Conservation (phyloP, 1,140 invertebrate species). For the Diachasmimorpha longicaudata region DNA sequence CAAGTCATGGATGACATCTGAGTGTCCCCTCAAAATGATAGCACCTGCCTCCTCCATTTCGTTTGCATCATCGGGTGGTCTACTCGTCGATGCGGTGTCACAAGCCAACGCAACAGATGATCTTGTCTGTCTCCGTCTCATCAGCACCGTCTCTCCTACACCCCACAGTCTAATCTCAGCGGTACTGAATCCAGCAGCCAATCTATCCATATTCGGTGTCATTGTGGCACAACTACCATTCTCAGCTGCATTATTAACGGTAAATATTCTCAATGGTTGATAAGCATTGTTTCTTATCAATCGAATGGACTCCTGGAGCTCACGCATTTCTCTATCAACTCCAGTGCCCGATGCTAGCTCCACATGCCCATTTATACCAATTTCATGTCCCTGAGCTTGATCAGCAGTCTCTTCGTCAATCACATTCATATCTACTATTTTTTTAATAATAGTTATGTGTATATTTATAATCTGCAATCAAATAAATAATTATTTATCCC, state of each 20-base stretch:
- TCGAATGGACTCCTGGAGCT: constrained; percentile 68
- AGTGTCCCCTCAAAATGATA: constrained; percentile 73
- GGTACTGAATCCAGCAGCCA: constrained; percentile 68
- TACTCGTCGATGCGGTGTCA: constrained; percentile 40
- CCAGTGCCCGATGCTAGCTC: constrained; percentile 63
- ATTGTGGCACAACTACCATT: constrained; percentile 67
- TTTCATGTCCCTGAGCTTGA: constrained; percentile 38
- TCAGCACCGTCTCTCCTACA: constrained; percentile 66
- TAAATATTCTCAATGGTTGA: constrained; percentile 67
- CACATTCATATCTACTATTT: constrained; percentile 42
- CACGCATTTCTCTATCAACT: constrained; percentile 67
- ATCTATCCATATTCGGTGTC: constrained; percentile 65
- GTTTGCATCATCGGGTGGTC: constrained; percentile 27
- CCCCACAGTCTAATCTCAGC: constrained; percentile 70
- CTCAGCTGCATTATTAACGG: constrained; percentile 67
- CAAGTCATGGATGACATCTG: constrained; percentile 75
- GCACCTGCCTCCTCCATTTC: constrained; percentile 62
- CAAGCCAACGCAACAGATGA: constrained; percentile 45
- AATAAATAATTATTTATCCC: not conserved
- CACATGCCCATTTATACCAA: constrained; percentile 64
- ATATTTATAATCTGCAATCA: constrained; percentile 56
- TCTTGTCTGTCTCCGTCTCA: constrained; percentile 45
- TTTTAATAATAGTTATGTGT: constrained; percentile 56
- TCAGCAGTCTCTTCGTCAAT: constrained; percentile 48
- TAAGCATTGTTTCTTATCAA: constrained; percentile 64